Evolutionary conservation across 2,888 invertebrate genomes (phyloP).

Genomic region (Pammene aurita): DNA sequence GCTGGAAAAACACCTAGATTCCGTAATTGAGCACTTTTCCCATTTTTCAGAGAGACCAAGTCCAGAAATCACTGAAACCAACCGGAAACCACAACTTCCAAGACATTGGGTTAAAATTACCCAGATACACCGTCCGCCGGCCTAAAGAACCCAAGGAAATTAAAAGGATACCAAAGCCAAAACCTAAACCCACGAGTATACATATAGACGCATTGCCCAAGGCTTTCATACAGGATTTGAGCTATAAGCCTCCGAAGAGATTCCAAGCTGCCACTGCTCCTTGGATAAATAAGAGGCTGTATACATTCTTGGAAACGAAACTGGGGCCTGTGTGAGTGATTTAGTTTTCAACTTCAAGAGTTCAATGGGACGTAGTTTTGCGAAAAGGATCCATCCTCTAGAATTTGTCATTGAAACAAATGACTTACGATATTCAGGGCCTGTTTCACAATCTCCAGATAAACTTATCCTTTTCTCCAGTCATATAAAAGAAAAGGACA

Average conservation of each 20-base stretch:
- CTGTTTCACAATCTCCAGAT: too few relatives aligned
- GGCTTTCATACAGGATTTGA: constrained; percentile 65
- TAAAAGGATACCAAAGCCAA: constrained; percentile 54
- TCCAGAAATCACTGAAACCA: constrained; percentile 56
- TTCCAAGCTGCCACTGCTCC: constrained; percentile 67
- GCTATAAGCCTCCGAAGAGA: constrained; percentile 73
- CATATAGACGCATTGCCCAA: constrained; percentile 55
- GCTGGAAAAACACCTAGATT: too few relatives aligned
- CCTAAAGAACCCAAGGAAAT: constrained; percentile 46
- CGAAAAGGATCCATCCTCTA: too few relatives aligned
- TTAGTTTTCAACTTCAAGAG: too few relatives aligned
- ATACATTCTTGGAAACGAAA: constrained; percentile 70
- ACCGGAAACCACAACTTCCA: constrained; percentile 45
- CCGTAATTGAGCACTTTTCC: too few relatives aligned
- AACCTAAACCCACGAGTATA: constrained; percentile 48
- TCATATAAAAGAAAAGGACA: too few relatives aligned
- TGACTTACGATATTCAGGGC: too few relatives aligned
- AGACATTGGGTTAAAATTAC: constrained; percentile 60
- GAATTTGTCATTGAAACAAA: too few relatives aligned
- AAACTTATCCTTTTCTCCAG: too few relatives aligned
- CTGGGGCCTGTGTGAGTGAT: constrained; percentile 68
- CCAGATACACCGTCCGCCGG: constrained; percentile 46
- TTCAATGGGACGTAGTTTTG: too few relatives aligned
- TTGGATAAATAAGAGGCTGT: constrained; percentile 73
- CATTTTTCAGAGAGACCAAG: constrained; percentile 58